Evolutionary conservation across 92 coral and sea anemone species (phyloP).

Genomic region (Heliopora coerulea): DNA sequence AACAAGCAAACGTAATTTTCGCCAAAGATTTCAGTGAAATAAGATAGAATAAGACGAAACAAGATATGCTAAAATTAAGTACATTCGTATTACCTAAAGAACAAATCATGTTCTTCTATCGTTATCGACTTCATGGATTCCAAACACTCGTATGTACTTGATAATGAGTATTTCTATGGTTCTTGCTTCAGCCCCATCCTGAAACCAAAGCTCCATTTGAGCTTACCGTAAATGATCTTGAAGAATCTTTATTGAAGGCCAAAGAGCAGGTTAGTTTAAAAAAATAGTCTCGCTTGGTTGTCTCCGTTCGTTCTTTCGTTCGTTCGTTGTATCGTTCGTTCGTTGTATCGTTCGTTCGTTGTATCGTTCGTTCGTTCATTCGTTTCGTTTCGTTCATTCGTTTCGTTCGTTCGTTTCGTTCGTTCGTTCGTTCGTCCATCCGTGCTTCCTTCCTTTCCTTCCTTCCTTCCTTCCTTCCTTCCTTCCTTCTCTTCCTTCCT

Average conservation of each 20-base stretch:
- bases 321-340: not conserved
- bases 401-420: not conserved
- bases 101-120: too few relatives aligned
- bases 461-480: too few relatives aligned
- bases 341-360: not conserved
- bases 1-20: too few relatives aligned
- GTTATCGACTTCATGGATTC: too few relatives aligned
- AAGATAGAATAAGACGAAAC: too few relatives aligned
- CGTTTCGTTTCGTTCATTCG: not conserved
- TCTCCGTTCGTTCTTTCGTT: not conserved
- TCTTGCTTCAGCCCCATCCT: conserved; percentile 55
- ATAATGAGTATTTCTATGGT: not conserved
- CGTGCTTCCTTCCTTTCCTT: not conserved
- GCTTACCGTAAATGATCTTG: conserved; percentile 70
- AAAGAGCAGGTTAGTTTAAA: conserved; percentile 66
- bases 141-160: not conserved
- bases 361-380: not conserved
- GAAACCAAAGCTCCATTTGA: conserved; percentile 84
- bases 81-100: too few relatives aligned
- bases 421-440: not conserved
- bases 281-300: not conserved
- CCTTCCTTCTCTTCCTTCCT: too few relatives aligned
- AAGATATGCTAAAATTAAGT: too few relatives aligned
- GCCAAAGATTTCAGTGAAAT: too few relatives aligned
- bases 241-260: conserved; percentile 67